A percentile compares a stretch with the other conserved stretches of the same genome.
These are phyloP conservation scores for Neogale vison DNA, from an alignment of 2,113 vertebrate genomes.

Conservation along the genomic window DNA sequence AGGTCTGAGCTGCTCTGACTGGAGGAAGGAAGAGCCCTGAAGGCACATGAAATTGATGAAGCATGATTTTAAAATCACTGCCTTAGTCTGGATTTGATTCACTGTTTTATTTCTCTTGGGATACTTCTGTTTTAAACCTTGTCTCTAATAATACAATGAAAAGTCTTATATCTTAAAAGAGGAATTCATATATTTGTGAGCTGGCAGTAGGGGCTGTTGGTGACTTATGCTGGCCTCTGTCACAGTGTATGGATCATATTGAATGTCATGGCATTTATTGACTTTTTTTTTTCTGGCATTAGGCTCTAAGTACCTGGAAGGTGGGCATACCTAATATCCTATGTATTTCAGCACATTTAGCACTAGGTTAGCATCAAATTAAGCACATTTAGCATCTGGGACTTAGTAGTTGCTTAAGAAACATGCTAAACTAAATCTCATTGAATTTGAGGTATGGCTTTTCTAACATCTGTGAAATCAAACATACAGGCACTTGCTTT, in stretches of 20 bases:
- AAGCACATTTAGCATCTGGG: not conserved
- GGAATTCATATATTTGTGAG: not conserved
- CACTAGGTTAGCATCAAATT: not conserved
- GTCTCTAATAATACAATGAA: not conserved
- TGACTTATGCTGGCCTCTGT: not conserved
- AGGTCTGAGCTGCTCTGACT: not conserved
- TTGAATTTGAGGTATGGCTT: not conserved
- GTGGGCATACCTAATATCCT: not conserved
- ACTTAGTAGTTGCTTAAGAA: not conserved
- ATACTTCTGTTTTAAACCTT: slow-evolving; percentile 49
- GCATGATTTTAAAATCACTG: not conserved
- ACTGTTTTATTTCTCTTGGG: slow-evolving; percentile 43
- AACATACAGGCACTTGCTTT: not conserved
- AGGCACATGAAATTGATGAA: not conserved
- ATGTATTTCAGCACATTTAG: not conserved
- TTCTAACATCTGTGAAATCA: not conserved
- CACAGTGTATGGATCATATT: not conserved
- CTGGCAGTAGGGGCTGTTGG: not conserved
- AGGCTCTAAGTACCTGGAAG: not conserved
- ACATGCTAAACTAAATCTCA: not conserved
- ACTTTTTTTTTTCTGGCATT: not conserved
- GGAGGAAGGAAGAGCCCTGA: not conserved
- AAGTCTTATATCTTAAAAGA: slow-evolving; percentile 23
- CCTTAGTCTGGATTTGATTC: slow-evolving; percentile 23
- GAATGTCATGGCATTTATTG: not conserved